Conservation (phyloP, 2,113 vertebrate genomes). For the Diphyllodes magnificus region DNA sequence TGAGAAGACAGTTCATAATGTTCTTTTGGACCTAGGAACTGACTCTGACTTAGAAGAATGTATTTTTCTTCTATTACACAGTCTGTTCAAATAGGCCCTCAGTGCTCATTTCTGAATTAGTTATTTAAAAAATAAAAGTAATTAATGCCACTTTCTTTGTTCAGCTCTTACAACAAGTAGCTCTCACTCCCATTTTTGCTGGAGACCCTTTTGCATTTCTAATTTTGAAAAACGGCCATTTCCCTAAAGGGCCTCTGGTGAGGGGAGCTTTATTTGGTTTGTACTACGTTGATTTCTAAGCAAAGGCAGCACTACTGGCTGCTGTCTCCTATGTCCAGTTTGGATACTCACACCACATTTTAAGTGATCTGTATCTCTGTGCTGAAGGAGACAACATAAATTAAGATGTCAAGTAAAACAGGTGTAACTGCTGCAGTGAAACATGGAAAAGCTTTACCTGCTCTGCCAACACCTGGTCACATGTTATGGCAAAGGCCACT, state of each 20-base stretch:
- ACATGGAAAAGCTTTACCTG: not conserved
- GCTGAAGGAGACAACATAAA: not conserved
- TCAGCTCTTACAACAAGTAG: not conserved
- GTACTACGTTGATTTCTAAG: not conserved
- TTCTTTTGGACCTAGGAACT: not conserved
- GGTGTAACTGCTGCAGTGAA: not conserved
- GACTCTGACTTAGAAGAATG: not conserved
- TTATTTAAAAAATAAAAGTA: not conserved
- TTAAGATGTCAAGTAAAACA: not conserved
- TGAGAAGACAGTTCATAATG: not conserved
- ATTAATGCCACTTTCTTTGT: not conserved
- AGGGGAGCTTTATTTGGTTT: not conserved
- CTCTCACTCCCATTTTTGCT: not conserved
- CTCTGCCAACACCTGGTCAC: not conserved
- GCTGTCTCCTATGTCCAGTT: not conserved
- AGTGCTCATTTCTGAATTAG: not conserved
- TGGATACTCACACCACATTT: not conserved
- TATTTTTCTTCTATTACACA: not conserved
- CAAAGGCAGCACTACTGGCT: not conserved
- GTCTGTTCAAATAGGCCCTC: not conserved
- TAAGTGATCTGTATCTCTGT: not conserved
- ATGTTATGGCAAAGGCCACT: not conserved
- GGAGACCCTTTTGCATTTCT: not conserved
- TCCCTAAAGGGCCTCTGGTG: not conserved
- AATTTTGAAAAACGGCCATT: not conserved